Evolutionary conservation across 2,113 vertebrate genomes (phyloP).

Genomic region (Prionailurus viverrinus): DNA sequence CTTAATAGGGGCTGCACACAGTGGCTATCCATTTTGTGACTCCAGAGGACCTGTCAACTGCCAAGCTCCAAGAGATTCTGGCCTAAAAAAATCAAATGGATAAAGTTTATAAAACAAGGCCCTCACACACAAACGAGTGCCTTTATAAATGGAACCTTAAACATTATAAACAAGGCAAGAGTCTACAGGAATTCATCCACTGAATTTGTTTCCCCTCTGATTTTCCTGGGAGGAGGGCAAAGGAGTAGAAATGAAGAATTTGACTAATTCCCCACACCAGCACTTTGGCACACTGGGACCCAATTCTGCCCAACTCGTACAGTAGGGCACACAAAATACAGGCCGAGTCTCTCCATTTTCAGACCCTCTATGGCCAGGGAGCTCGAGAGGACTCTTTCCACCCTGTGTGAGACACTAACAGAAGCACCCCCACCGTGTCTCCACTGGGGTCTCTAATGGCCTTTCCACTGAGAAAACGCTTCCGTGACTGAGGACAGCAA

Average conservation of each 20-base stretch:
- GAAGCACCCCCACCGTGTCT: fast-evolving
- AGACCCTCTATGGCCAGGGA: neutral
- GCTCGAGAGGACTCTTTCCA: neutral
- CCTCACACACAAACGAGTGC: neutral
- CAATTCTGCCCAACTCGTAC: neutral
- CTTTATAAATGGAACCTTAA: constrained; percentile 21
- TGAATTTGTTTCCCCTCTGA: neutral
- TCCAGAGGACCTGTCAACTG: neutral
- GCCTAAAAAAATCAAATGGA: neutral
- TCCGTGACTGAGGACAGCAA: neutral
- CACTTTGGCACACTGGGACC: neutral
- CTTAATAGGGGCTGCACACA: fast-evolving
- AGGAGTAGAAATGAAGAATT: neutral
- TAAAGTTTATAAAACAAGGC: neutral
- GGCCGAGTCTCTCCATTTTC: neutral
- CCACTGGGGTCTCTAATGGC: neutral
- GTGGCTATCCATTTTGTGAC: neutral
- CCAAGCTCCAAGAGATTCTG: neutral
- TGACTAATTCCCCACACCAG: neutral
- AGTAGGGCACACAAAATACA: neutral
- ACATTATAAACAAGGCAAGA: neutral
- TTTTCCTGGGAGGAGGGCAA: neutral
- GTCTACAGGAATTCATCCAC: neutral
- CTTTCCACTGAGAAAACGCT: neutral
- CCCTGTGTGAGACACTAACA: neutral